Percentiles rank a stretch among this genome's conserved stretches.
phyloP scores from a whole-genome alignment of 2,113 vertebrate species.

The Parus major region DNA sequence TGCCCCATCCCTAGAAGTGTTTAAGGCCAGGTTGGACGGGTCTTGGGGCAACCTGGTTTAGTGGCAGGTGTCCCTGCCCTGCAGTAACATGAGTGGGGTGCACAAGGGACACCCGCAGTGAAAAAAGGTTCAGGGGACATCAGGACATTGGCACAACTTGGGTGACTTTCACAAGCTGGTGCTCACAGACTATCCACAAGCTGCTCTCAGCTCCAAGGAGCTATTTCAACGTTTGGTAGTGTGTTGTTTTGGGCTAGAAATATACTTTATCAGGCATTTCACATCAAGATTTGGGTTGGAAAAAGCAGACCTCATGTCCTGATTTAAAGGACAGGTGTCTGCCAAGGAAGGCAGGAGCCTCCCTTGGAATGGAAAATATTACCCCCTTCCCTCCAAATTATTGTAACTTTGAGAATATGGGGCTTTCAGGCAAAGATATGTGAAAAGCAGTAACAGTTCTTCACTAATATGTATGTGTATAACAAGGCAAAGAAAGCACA shows the following conservation, averaged over 20 bases:
- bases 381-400: not conserved
- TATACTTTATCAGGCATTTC: no score
- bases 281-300: no score
- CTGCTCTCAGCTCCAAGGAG: not conserved
- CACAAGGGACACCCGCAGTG: not conserved
- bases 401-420: not conserved
- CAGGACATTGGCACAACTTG: not conserved
- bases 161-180: not conserved
- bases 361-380: not conserved
- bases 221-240: no score
- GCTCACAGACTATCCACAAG: not conserved
- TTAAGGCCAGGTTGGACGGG: accelerated
- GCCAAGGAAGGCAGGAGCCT: not conserved
- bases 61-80: not conserved
- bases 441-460: not conserved
- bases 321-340: not conserved
- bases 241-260: no score
- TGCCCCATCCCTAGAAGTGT: not conserved
- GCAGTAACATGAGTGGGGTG: no score
- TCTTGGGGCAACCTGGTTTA: accelerated
- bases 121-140: accelerated
- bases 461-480: no score
- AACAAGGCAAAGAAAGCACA: no score
- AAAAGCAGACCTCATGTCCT: no score
- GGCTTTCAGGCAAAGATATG: not conserved